A percentile compares a stretch with the other conserved stretches of the same genome.
Evolutionary conservation across 2,113 vertebrate genomes (phyloP).

Genomic region (Platichthys flesus): DNA sequence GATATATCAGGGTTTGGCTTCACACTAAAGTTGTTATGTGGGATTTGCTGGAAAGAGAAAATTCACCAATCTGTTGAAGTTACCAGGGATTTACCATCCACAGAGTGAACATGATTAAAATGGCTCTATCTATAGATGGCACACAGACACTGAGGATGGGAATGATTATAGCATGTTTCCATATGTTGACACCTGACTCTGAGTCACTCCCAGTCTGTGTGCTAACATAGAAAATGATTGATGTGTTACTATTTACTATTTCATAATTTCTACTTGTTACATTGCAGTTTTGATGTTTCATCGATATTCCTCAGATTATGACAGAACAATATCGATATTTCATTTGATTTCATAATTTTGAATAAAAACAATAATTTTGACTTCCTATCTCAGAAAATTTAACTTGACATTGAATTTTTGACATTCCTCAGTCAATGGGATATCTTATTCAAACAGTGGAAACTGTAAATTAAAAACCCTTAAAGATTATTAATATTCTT

Average conservation of each 20-base stretch:
- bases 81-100: not conserved
- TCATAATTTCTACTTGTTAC: not conserved
- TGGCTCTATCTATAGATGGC: not conserved
- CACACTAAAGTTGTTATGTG: not conserved
- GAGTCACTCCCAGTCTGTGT: not conserved
- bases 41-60: constrained; percentile 14
- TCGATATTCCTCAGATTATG: not conserved
- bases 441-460: not conserved
- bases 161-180: not conserved
- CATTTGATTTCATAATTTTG: not conserved
- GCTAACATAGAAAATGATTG: not conserved
- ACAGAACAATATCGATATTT: too few species aligned
- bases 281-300: not conserved
- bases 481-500: too few species aligned
- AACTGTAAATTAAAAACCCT: not conserved
- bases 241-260: not conserved
- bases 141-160: not conserved
- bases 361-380: not conserved
- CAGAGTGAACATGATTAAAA: too few species aligned
- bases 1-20: not conserved
- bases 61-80: not conserved
- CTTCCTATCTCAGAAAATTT: not conserved
- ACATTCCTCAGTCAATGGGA: not conserved
- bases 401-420: not conserved
- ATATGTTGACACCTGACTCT: not conserved